A percentile compares a stretch with the other conserved stretches of the same genome.
Evolutionary conservation across 92 coral and sea anemone genomes (phyloP).

Genomic region (Phymanthus crucifer): DNA sequence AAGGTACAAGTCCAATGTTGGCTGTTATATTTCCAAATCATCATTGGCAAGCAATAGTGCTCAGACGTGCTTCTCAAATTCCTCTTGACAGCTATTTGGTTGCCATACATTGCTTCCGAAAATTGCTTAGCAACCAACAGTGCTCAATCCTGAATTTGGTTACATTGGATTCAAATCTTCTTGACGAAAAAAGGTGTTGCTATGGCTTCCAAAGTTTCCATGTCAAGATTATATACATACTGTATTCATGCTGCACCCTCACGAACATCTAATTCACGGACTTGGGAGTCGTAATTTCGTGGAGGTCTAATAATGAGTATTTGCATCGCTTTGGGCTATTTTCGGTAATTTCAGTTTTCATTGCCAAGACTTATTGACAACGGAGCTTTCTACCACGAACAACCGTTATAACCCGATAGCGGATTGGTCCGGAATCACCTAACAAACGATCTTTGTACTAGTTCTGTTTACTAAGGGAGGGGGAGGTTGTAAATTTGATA

Average conservation of each 20-base stretch:
- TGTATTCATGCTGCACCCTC: too few species aligned
- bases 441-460: neutral
- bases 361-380: slow-evolving; percentile 15
- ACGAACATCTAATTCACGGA: neutral
- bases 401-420: slow-evolving; percentile 1
- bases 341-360: neutral
- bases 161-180: neutral
- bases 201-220: too few species aligned
- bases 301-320: neutral
- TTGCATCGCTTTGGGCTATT: neutral
- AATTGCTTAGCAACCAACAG: neutral
- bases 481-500: neutral
- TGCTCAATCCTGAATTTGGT: neutral
- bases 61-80: too few species aligned
- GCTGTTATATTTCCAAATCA: too few species aligned
- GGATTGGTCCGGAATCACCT: neutral
- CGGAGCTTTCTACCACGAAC: neutral
- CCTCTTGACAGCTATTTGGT: too few species aligned
- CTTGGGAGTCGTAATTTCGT: neutral
- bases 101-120: neutral
- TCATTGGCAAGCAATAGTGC: too few species aligned
- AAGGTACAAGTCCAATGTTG: too few species aligned
- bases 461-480: neutral
- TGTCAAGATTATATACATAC: too few species aligned
- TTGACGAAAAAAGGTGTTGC: too few species aligned